Evolutionary conservation across 2,113 vertebrate species (phyloP).

Genomic region (Arothron firmamentum): DNA sequence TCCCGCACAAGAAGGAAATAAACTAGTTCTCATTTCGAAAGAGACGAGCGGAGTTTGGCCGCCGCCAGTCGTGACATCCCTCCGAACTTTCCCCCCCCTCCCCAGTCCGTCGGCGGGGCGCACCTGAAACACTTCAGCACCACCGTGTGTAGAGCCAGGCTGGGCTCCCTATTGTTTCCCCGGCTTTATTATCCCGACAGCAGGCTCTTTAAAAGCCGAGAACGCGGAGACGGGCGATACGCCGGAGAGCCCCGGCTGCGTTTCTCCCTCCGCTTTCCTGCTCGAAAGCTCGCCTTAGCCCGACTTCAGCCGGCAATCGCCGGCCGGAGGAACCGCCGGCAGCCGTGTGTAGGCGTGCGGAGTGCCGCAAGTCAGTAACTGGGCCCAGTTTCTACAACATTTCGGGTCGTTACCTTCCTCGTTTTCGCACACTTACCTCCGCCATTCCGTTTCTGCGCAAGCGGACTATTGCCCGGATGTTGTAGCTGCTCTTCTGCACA

Average conservation of each 20-base stretch:
- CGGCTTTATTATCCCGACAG: constrained; percentile 51
- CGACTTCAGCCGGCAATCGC: constrained; percentile 15
- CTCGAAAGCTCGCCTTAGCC: constrained; percentile 21
- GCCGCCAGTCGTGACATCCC: constrained; percentile 37
- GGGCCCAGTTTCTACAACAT: constrained; percentile 27
- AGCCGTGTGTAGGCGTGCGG: constrained; percentile 6
- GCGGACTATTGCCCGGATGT: constrained; percentile 79
- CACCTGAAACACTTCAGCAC: constrained; percentile 68
- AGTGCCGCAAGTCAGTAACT: constrained; percentile 19
- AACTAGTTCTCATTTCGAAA: constrained; percentile 57
- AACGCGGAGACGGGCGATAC: constrained; percentile 66
- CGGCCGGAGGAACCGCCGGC: constrained; percentile 31
- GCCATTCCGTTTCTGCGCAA: constrained; percentile 81
- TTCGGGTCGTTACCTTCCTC: constrained; percentile 62
- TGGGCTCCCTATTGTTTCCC: constrained; percentile 59
- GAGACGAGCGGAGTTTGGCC: constrained; percentile 36
- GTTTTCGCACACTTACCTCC: constrained; percentile 79
- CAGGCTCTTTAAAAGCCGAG: constrained; percentile 66
- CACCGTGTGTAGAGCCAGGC: constrained; percentile 30
- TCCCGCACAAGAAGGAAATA: constrained; percentile 70
- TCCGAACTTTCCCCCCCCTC: constrained; percentile 52
- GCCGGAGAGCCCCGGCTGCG: constrained; percentile 64
- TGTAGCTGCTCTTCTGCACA: constrained; percentile 63
- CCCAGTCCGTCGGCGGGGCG: constrained; percentile 25
- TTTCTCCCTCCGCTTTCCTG: constrained; percentile 51